Evolutionary conservation across 2,113 vertebrate species (phyloP).

Genomic region (pig (Sus scrofa)): DNA sequence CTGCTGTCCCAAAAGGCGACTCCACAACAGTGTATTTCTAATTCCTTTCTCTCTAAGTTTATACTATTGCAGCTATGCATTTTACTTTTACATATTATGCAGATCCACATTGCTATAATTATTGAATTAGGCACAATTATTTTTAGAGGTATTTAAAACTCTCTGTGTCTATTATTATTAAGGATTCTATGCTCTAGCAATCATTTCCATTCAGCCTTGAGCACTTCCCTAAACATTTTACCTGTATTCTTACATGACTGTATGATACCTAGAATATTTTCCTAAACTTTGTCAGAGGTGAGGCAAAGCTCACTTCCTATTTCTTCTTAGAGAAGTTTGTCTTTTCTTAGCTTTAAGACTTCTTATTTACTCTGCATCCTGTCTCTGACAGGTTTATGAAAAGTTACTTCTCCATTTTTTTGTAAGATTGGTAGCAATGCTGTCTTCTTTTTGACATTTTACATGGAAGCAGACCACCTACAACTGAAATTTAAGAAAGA

Average conservation of each 20-base stretch:
- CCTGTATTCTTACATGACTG: not conserved
- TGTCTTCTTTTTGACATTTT: not conserved
- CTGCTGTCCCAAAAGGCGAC: no score
- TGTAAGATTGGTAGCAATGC: not conserved
- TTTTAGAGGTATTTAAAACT: not conserved
- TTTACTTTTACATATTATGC: not conserved
- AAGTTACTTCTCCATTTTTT: not conserved
- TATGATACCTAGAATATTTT: not conserved
- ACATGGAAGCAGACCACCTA: not conserved
- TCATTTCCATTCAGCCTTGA: not conserved
- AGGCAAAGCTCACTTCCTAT: not conserved
- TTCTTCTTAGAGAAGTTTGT: not conserved
- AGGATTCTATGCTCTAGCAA: not conserved
- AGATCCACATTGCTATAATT: not conserved
- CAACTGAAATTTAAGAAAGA: not conserved
- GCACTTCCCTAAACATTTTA: not conserved
- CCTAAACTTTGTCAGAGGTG: not conserved
- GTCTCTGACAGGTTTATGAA: not conserved
- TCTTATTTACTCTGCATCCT: not conserved
- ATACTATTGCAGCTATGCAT: not conserved
- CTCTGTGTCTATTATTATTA: not conserved
- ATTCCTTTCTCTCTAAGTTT: not conserved
- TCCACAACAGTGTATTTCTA: not conserved
- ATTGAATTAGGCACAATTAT: not conserved
- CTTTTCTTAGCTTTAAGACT: not conserved